Percentiles rank a stretch among this genome's conserved stretches.
These are phyloP conservation scores for Hemibagrus wyckioides DNA, from an alignment of 2,113 vertebrate species.

Conservation along the genomic window DNA sequence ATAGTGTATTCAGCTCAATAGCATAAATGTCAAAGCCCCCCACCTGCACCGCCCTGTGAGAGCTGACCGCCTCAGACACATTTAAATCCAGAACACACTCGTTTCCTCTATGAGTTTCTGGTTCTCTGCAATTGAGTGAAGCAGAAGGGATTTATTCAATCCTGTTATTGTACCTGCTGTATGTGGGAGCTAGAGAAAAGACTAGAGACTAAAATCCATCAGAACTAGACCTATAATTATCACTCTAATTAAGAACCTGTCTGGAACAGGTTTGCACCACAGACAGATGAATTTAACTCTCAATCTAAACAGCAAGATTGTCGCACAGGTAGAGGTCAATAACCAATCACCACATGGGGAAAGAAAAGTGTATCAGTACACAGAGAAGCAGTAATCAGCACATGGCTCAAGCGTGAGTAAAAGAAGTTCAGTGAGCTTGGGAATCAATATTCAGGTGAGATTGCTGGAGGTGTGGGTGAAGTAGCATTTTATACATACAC, in stretches of 20 bases:
- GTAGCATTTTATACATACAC: not conserved
- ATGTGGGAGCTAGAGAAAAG: conserved; percentile 61
- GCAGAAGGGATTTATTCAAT: conserved; percentile 73
- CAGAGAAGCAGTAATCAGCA: not conserved
- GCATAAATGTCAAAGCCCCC: conserved; percentile 42
- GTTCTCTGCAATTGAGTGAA: conserved; percentile 62
- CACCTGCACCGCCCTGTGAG: conserved; percentile 39
- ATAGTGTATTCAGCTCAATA: conserved; percentile 32
- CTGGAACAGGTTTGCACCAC: not conserved
- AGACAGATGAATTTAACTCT: no score
- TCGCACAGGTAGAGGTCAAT: not conserved
- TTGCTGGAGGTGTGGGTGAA: not conserved
- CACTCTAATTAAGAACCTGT: not conserved
- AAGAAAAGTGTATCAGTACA: not conserved
- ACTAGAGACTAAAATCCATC: conserved; percentile 37
- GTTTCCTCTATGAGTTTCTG: conserved; percentile 61
- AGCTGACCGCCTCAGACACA: conserved; percentile 62
- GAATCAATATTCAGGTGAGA: not conserved
- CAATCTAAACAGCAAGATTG: no score
- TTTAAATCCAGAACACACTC: conserved; percentile 67
- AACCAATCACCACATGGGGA: conserved; percentile 6
- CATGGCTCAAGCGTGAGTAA: not conserved
- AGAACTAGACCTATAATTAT: not conserved
- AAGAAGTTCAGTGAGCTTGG: not conserved
- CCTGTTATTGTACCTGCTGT: conserved; percentile 65